phyloP scores from a whole-genome alignment of 1,140 invertebrate genomes.

The Lethrus apterus region DNA sequence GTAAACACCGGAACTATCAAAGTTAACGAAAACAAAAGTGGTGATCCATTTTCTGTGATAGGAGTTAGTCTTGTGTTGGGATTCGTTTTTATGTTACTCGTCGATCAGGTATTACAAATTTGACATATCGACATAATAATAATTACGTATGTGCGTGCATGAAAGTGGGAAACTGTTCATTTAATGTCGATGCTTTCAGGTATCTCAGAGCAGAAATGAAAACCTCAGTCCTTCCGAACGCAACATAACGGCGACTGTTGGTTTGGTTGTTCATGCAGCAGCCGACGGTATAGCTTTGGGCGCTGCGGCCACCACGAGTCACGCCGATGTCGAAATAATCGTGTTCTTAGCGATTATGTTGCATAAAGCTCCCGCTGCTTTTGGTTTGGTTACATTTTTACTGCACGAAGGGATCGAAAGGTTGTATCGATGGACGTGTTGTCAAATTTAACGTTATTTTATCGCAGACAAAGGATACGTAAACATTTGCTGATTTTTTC shows the following conservation, averaged over 20 bases:
- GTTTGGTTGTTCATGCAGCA: conserved; percentile 94
- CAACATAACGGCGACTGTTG: conserved; percentile 88
- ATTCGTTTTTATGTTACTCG: conserved; percentile 96
- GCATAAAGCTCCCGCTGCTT: conserved; percentile 97
- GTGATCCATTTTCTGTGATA: conserved; percentile 53
- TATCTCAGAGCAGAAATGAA: conserved; percentile 59
- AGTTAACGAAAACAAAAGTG: conserved; percentile 14
- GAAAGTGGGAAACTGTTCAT: background rate
- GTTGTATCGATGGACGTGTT: conserved; percentile 25
- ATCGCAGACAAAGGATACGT: conserved; percentile 65
- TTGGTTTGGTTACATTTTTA: conserved; percentile 95
- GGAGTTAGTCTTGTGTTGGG: conserved; percentile 60
- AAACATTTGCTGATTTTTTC: conserved; percentile 93
- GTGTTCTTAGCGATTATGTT: conserved; percentile 98
- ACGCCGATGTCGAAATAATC: conserved; percentile 94
- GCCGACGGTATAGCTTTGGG: conserved; percentile 96
- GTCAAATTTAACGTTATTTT: background rate
- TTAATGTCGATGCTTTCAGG: conserved; percentile 29
- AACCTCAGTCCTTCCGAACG: conserved; percentile 52
- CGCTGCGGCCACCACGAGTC: conserved; percentile 89
- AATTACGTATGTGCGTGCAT: background rate
- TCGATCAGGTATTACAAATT: conserved; percentile 73
- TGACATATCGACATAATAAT: too few species aligned
- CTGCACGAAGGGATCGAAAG: conserved; percentile 89
- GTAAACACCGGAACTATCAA: background rate